A percentile compares a stretch with the other conserved stretches of the same genome.
Evolutionary conservation across 2,888 invertebrate genomes (phyloP).

Genomic region (Chaitophorus viminalis): DNA sequence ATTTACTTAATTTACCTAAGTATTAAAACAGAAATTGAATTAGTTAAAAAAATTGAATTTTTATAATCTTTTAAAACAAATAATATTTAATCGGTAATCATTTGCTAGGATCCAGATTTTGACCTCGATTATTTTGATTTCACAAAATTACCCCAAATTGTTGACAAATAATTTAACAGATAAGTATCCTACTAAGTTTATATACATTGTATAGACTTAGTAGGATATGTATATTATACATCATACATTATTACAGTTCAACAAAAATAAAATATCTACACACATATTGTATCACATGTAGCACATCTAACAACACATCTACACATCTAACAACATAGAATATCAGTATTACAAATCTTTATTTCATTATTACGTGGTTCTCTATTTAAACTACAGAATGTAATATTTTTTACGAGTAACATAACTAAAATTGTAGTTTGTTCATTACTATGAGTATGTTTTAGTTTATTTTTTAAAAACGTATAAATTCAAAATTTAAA

Average conservation of each 20-base stretch:
- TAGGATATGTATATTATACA: no score
- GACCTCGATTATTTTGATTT: conserved; percentile 10
- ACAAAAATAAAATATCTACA: neutral
- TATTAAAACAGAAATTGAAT: neutral
- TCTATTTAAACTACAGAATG: neutral
- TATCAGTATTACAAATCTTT: conserved; percentile 12
- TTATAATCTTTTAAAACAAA: neutral
- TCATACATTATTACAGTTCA: neutral
- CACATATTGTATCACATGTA: neutral
- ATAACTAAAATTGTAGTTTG: neutral
- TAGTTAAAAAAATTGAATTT: neutral
- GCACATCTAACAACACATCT: neutral
- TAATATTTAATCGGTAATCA: conserved; percentile 13
- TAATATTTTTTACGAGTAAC: neutral
- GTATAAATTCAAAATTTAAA: no score
- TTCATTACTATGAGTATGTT: neutral
- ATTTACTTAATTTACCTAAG: no score
- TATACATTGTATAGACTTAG: no score
- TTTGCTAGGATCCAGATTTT: neutral
- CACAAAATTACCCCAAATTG: neutral
- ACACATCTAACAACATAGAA: neutral
- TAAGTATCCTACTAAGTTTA: neutral
- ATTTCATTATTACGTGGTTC: neutral
- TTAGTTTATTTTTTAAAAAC: neutral
- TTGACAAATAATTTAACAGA: neutral